These are phyloP conservation scores for Lutjanus argentimaculatus DNA, from an alignment of 2,797 vertebrate species.

Conservation along the genomic window DNA sequence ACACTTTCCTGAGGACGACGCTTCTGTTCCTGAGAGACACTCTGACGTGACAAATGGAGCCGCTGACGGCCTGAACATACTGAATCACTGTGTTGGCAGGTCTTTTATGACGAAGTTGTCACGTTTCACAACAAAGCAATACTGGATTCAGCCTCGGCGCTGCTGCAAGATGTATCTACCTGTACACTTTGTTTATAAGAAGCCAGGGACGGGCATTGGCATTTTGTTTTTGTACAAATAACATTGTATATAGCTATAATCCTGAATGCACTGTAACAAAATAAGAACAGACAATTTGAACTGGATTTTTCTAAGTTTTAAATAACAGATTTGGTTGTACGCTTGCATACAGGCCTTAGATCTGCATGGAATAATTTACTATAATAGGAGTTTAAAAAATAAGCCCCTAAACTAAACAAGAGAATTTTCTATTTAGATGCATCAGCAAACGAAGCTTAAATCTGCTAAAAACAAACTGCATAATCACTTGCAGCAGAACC, in stretches of 20 bases:
- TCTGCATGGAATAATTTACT: constrained; percentile 67
- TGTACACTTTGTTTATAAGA: constrained; percentile 86
- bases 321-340: constrained; percentile 61
- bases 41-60: constrained; percentile 60
- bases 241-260: constrained; percentile 85
- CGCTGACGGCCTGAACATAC: constrained; percentile 52
- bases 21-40: constrained; percentile 64
- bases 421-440: constrained; percentile 38
- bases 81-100: constrained; percentile 44
- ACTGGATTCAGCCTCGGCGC: constrained; percentile 66
- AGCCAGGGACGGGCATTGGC: constrained; percentile 69
- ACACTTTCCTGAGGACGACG: constrained; percentile 44
- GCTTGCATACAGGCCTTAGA: constrained; percentile 56
- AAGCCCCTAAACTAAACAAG: constrained; percentile 36
- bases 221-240: constrained; percentile 82
- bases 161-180: constrained; percentile 82
- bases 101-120: constrained; percentile 50
- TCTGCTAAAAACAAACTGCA: constrained; percentile 43
- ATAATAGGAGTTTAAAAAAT: constrained; percentile 28
- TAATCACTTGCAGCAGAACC: constrained; percentile 33
- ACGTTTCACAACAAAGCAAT: constrained; percentile 73
- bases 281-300: constrained; percentile 70
- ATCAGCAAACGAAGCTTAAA: constrained; percentile 52
- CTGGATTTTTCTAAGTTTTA: constrained; percentile 65
- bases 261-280: constrained; percentile 80